Conservation (phyloP, 2,888 invertebrate species). For the Parascotia fuliginaria region DNA sequence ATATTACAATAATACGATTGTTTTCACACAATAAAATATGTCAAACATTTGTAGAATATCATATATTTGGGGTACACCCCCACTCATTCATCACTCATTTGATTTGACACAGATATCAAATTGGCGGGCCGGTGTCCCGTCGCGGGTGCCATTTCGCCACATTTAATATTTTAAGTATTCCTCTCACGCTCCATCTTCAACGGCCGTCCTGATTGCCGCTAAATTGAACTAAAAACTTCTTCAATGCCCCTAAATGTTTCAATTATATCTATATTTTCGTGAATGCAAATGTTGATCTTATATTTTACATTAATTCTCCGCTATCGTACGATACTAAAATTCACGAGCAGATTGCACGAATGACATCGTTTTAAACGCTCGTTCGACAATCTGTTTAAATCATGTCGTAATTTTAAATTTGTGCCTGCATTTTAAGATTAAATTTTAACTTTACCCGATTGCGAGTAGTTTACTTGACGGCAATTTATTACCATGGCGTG, state of each 20-base stretch:
- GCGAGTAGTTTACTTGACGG: slow-evolving; percentile 69
- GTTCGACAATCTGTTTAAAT: slow-evolving; percentile 52
- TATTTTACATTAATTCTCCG: slow-evolving; percentile 42
- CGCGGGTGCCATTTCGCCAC: slow-evolving; percentile 69
- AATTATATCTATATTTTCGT: slow-evolving; percentile 74
- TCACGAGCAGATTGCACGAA: slow-evolving; percentile 48
- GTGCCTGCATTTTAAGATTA: slow-evolving; percentile 74
- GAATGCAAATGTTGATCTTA: slow-evolving; percentile 51
- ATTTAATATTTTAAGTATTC: slow-evolving; percentile 84
- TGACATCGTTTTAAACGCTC: slow-evolving; percentile 46
- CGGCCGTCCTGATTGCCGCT: slow-evolving; percentile 85
- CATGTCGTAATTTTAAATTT: slow-evolving; percentile 67
- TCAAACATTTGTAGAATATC: slow-evolving; percentile 34
- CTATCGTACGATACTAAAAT: slow-evolving; percentile 43
- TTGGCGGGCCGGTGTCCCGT: slow-evolving; percentile 68
- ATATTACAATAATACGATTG: slow-evolving; percentile 20
- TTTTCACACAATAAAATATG: slow-evolving; percentile 34
- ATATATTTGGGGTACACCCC: slow-evolving; percentile 48
- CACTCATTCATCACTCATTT: slow-evolving; percentile 48
- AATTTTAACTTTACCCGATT: slow-evolving; percentile 72
- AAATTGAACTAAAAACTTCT: slow-evolving; percentile 86
- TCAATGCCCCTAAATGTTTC: slow-evolving; percentile 80
- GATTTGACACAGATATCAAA: slow-evolving; percentile 69
- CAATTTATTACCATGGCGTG: slow-evolving; percentile 73
- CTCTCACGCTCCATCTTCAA: slow-evolving; percentile 82